Conservation (phyloP, 2,888 invertebrate species). For the Tethea ocularis region DNA sequence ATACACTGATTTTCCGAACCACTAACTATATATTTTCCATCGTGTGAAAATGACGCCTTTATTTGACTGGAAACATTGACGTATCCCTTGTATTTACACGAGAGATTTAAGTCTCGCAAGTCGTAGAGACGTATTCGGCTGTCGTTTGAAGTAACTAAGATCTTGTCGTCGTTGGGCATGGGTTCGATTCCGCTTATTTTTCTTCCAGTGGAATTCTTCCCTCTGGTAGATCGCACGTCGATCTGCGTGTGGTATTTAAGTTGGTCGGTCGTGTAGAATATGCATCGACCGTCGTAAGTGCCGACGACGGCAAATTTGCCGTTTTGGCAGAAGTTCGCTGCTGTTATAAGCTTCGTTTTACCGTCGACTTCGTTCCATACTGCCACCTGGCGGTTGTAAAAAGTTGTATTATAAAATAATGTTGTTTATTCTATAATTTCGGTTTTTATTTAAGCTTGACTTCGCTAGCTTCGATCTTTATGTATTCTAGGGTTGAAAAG, state of each 20-base stretch:
- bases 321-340: constrained; percentile 98
- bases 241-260: constrained; percentile 99
- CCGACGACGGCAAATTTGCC: constrained; percentile 99
- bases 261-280: constrained; percentile 99
- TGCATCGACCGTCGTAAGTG: constrained; percentile 98
- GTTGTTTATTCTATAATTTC: no score
- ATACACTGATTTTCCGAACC: constrained; percentile 99
- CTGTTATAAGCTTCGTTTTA: constrained; percentile 97
- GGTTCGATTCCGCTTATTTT: constrained; percentile 99
- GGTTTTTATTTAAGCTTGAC: no score
- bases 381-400: constrained; percentile 87
- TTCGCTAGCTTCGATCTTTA: no score
- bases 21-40: constrained; percentile 98
- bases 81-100: constrained; percentile 97
- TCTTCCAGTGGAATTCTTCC: constrained; percentile 96
- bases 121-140: constrained; percentile 98
- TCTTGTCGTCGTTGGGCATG: constrained; percentile 97
- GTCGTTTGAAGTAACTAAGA: constrained; percentile 98
- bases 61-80: constrained; percentile 98
- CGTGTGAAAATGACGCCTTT: constrained; percentile 98
- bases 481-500: no score
- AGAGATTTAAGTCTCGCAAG: constrained; percentile 95
- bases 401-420: neutral
- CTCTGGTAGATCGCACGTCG: constrained; percentile 97
- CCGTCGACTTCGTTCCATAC: constrained; percentile 99